These are phyloP conservation scores for Microcaecilia unicolor DNA, from an alignment of 2,797 vertebrate genomes.

Conservation along the genomic window DNA sequence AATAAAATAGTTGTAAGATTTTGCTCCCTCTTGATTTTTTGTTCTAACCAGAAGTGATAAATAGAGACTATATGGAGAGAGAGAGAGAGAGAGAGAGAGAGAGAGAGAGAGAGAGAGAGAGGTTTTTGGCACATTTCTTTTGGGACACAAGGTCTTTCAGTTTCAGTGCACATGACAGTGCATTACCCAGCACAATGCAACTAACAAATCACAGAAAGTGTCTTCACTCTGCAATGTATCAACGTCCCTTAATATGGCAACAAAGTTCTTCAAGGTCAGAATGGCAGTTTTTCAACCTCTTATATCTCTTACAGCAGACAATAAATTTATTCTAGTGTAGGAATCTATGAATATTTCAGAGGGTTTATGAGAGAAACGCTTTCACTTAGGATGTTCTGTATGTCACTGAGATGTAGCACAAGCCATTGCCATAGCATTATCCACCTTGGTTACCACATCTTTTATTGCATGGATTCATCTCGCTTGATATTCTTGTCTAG, in stretches of 20 bases:
- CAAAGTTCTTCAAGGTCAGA: constrained; percentile 78
- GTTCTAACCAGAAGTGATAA: neutral
- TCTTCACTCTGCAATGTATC: constrained; percentile 46
- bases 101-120: too few species aligned
- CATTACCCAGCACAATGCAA: constrained; percentile 21
- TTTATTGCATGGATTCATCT: constrained; percentile 1
- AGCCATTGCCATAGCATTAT: constrained; percentile 14
- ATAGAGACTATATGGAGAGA: too few species aligned
- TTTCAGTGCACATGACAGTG: constrained; percentile 26
- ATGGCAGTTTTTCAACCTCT: constrained; percentile 64
- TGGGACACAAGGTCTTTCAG: too few species aligned
- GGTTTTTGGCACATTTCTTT: too few species aligned
- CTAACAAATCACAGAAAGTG: constrained; percentile 50
- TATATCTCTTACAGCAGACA: constrained; percentile 63
- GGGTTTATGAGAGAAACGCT: constrained; percentile 56
- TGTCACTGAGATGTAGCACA: constrained; percentile 28
- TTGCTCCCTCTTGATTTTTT: neutral
- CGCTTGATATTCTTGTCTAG: constrained; percentile 6
- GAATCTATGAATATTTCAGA: constrained; percentile 76
- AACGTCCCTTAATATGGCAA: constrained; percentile 54
- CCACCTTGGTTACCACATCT: neutral
- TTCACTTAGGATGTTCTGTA: constrained; percentile 48
- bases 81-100: too few species aligned
- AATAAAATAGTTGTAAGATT: neutral
- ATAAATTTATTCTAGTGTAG: constrained; percentile 66